Base-by-base conservation (phyloP, 37 sponge, comb jelly and placozoan species). In the Halisarca cf. caerulea region DNA sequence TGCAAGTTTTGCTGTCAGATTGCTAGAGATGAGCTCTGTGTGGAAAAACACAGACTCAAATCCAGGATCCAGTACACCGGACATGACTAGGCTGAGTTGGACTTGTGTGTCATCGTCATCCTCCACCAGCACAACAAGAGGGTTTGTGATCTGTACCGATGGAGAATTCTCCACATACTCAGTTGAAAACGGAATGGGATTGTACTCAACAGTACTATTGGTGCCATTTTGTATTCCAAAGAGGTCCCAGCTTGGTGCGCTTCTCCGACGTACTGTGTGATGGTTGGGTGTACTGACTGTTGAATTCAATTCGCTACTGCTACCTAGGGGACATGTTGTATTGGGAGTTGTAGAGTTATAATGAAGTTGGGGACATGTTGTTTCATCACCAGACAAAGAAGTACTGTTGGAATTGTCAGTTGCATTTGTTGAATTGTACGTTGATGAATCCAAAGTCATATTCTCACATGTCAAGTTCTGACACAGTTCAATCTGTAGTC, bases 21-120 rank as follows among this genome's bases (percentile, higher is more conserved):
- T 9, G 6, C 20, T 15, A 40, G 58, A 39, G 39, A 84, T 37
- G 21, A 25, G 21, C 37, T 58, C 34, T n/a, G 39, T 42, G 53
- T 89, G 86, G 58, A 95, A 80, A 88, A 95, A 95, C 69, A 95
- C 80, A 59, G 90, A 66, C 42, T 95, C 95, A 69, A 44, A 80
- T 0, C 86, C 86, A 42, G 66, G 25, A 77, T 95, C 95, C 35
- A 58, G 42, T 23, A 88, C 90, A 25, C 74, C 83, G 0, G 85
- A 23, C 39, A 89, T 34, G 17, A 42, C 58, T 9, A 89, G 87
- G 23, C 84, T 68, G 21, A 96, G 58, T 0, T 80, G 18, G 0
- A 62, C 24, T 4, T 89, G 59, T 17, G 73, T 23, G 58, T 96
- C 84, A 84, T 96, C 97, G 40, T 93, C 94, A 81, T 96, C 97